These are phyloP conservation scores for Nasua narica DNA, from an alignment of 2,797 vertebrate species.

Conservation along the genomic window DNA sequence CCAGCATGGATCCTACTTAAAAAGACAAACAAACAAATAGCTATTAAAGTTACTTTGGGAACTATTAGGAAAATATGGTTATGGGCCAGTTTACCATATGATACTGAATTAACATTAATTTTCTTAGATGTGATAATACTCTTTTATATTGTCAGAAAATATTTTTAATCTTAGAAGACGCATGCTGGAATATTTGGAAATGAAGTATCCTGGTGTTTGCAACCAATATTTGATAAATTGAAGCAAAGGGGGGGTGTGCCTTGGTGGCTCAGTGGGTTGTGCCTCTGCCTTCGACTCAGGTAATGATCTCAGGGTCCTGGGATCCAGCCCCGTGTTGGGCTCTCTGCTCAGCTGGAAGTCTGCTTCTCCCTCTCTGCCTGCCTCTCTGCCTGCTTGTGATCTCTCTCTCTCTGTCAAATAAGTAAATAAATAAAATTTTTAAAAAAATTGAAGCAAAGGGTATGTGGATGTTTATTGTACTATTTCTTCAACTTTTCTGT, in stretches of 20 bases:
- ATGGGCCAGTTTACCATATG: neutral
- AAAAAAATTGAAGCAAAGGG: neutral
- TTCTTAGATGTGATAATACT: neutral
- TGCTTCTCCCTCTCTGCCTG: too few species aligned
- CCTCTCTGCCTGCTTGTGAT: too few species aligned
- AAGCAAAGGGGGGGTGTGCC: neutral
- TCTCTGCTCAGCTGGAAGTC: too few species aligned
- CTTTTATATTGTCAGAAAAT: neutral
- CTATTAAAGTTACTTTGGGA: neutral
- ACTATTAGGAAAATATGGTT: neutral
- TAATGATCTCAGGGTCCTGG: too few species aligned
- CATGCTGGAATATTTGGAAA: neutral
- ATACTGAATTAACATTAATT: neutral
- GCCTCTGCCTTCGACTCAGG: too few species aligned
- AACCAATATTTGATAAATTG: neutral
- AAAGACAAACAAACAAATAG: neutral
- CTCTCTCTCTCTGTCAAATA: too few species aligned
- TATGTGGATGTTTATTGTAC: neutral
- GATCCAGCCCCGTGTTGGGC: too few species aligned
- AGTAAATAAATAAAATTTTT: too few species aligned
- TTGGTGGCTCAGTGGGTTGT: too few species aligned
- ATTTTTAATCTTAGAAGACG: neutral
- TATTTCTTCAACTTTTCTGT: neutral
- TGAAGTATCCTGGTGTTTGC: neutral
- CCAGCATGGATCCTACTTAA: neutral